Conservation (phyloP, 1,140 invertebrate species). For the Yoshiicerus persimilis region DNA sequence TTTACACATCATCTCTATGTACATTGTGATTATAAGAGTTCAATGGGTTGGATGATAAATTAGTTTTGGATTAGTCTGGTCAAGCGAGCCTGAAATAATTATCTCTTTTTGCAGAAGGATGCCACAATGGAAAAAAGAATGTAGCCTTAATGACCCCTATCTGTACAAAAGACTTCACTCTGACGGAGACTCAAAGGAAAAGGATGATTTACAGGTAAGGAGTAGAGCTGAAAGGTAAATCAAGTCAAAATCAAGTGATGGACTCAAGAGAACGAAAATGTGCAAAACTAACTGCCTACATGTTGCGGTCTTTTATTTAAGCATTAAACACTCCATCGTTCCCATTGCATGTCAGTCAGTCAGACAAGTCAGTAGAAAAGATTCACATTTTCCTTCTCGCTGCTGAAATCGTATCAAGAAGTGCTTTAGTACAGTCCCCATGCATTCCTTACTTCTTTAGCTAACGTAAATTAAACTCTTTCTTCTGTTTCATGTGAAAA, state of each 20-base stretch:
- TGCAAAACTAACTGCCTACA: not conserved
- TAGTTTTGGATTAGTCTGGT: not conserved
- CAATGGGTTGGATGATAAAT: not conserved
- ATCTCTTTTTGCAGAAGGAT: not conserved
- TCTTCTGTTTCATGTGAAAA: not conserved
- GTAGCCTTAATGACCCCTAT: not conserved
- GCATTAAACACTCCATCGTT: not conserved
- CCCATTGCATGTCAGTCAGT: not conserved
- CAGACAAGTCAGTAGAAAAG: not conserved
- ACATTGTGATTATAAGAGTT: not conserved
- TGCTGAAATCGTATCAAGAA: not conserved
- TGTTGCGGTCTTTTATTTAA: not conserved
- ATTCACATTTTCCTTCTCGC: not conserved
- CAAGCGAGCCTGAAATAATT: not conserved
- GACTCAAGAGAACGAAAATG: not conserved
- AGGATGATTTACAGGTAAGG: not conserved
- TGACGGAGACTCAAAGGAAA: not conserved
- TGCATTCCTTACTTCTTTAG: not conserved
- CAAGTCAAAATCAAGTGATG: not conserved
- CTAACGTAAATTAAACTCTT: not conserved
- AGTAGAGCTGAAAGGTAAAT: not conserved
- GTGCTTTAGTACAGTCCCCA: too few relatives aligned
- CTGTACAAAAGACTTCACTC: not conserved
- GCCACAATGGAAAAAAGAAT: not conserved
- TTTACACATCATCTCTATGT: not conserved